A percentile compares a stretch with the other conserved stretches of the same genome.
Evolutionary conservation across 2,888 invertebrate genomes (phyloP).

Genomic region (Prostheceraeus crozeri): DNA sequence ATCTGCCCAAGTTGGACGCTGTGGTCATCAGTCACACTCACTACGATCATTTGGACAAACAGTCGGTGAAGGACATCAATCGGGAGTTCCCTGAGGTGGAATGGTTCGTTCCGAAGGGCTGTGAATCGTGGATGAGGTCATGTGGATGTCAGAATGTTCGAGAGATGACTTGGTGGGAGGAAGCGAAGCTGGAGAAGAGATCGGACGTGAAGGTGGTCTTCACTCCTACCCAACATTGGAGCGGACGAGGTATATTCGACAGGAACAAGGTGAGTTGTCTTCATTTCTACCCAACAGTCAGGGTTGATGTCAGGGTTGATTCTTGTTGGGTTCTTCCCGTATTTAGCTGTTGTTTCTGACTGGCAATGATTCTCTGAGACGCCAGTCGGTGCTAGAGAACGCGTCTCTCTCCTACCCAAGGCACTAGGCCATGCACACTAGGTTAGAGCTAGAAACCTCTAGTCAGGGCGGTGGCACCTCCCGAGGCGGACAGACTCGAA

Average conservation of each 20-base stretch:
- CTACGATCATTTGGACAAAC: conserved; percentile 59
- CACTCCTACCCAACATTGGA: conserved; percentile 60
- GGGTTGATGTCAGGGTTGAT: too few relatives aligned
- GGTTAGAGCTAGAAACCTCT: too few relatives aligned
- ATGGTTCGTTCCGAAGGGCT: conserved; percentile 60
- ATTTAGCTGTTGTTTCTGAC: too few relatives aligned
- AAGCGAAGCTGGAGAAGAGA: conserved; percentile 39
- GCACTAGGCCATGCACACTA: too few relatives aligned
- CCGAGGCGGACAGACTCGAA: too few relatives aligned
- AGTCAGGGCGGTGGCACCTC: too few relatives aligned
- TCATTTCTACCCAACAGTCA: too few relatives aligned
- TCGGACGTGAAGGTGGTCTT: conserved; percentile 37
- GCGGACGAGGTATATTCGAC: conserved; percentile 55
- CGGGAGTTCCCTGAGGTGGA: conserved; percentile 43
- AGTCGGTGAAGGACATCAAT: conserved; percentile 48
- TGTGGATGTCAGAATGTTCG: too few relatives aligned
- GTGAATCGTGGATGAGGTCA: conserved; percentile 53
- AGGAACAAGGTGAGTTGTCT: conserved; percentile 55
- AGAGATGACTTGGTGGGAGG: conserved; percentile 42
- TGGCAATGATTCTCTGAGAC: too few relatives aligned
- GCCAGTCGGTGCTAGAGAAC: too few relatives aligned
- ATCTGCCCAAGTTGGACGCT: conserved; percentile 57
- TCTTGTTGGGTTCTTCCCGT: too few relatives aligned
- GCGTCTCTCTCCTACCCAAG: too few relatives aligned
- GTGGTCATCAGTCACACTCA: conserved; percentile 60